A percentile compares a stretch with the other conserved stretches of the same genome.
Evolutionary conservation across 64 coral and sea anemone genomes (phyloP).

Genomic region (Stichodactyla helianthus): DNA sequence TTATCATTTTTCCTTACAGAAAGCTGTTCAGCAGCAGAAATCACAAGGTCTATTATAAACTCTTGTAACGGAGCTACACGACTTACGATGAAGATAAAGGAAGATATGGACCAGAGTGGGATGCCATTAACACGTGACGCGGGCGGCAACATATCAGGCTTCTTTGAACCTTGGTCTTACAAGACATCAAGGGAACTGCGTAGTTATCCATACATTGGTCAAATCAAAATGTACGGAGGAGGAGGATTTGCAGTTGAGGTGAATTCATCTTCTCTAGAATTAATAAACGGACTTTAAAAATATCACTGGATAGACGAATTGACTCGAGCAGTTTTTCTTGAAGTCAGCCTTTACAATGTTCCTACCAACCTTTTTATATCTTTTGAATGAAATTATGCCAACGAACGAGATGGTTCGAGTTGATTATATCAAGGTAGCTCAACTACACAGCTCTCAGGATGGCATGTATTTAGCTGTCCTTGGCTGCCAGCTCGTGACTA

Average conservation of each 20-base stretch:
- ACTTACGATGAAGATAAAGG: constrained; percentile 33
- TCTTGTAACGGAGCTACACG: constrained; percentile 44
- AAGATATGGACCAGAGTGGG: constrained; percentile 33
- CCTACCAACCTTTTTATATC: background rate
- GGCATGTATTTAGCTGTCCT: background rate
- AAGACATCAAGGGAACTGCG: constrained; percentile 25
- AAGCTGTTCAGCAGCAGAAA: constrained; percentile 22
- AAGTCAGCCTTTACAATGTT: constrained; percentile 17
- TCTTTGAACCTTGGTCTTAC: constrained; percentile 37
- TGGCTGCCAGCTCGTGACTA: constrained; percentile 10
- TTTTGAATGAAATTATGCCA: background rate
- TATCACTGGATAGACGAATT: constrained; percentile 14
- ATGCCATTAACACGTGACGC: background rate
- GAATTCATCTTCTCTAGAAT: background rate
- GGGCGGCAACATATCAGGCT: background rate
- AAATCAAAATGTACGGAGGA: constrained; percentile 33
- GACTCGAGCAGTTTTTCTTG: constrained; percentile 18
- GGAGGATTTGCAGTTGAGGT: constrained; percentile 48
- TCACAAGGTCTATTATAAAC: background rate
- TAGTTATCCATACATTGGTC: constrained; percentile 34
- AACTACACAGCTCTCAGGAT: background rate
- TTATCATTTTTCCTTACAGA: background rate
- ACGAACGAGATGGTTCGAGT: constrained; percentile 2
- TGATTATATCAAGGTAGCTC: constrained; percentile 2
- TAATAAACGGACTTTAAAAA: background rate